A percentile compares a stretch with the other conserved stretches of the same genome.
These are phyloP conservation scores for Misgurnus mizolepis DNA, from an alignment of 2,113 vertebrate genomes.

Conservation along the genomic window DNA sequence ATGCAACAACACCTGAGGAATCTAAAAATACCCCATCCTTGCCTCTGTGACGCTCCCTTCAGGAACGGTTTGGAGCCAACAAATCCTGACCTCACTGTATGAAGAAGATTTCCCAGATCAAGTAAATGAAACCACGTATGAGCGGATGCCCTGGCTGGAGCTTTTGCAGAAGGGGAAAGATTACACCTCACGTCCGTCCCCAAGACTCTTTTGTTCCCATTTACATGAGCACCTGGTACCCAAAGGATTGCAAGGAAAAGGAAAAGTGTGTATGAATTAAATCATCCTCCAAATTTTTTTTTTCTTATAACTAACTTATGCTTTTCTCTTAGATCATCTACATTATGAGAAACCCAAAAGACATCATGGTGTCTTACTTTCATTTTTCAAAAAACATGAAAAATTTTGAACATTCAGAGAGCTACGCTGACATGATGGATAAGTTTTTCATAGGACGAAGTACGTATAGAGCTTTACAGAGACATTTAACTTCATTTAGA, in stretches of 20 bases:
- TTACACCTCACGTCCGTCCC: conserved; percentile 42
- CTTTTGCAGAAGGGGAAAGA: background rate
- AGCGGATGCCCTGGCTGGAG: conserved; percentile 61
- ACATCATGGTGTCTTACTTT: conserved; percentile 68
- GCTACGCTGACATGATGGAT: conserved; percentile 46
- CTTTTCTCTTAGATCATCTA: conserved; percentile 66
- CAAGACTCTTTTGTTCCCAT: conserved; percentile 59
- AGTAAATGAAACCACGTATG: background rate
- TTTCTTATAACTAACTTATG: background rate
- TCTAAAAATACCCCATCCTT: background rate
- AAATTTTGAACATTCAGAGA: conserved; percentile 34
- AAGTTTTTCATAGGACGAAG: conserved; percentile 52
- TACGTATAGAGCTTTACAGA: conserved; percentile 26
- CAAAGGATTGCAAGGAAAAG: conserved; percentile 31
- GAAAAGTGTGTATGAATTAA: conserved; percentile 37
- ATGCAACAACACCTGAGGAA: too few relatives aligned
- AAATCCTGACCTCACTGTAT: conserved; percentile 53
- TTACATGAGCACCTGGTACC: conserved; percentile 50
- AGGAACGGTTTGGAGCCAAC: conserved; percentile 61
- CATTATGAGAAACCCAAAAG: conserved; percentile 73
- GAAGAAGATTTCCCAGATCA: conserved; percentile 45
- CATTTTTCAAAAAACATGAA: conserved; percentile 63
- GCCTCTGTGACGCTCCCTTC: background rate
- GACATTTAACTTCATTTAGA: too few relatives aligned
- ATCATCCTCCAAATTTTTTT: too few relatives aligned